phyloP scores from a whole-genome alignment of 1,140 invertebrate species.

The Drosophila ohnishii region DNA sequence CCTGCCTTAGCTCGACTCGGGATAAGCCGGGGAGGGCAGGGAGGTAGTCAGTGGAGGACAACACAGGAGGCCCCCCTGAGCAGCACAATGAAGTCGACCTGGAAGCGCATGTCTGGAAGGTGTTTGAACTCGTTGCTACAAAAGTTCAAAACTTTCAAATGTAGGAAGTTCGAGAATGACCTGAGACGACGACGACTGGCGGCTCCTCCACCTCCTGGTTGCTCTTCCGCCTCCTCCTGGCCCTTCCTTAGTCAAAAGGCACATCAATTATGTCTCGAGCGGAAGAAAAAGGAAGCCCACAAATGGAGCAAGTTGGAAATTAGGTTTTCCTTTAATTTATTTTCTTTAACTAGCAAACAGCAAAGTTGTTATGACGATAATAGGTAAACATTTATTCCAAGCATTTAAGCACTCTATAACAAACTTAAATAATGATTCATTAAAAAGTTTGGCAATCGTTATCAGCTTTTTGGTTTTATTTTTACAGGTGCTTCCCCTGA shows the following conservation, averaged over 20 bases:
- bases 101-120: conserved; percentile 50
- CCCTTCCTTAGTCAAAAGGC: background rate
- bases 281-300: conserved; percentile 20
- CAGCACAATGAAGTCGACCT: conserved; percentile 56
- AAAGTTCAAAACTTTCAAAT: conserved; percentile 60
- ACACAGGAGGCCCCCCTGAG: conserved; percentile 15
- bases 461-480: background rate
- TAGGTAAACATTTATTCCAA: background rate
- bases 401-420: background rate
- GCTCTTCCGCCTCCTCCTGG: background rate
- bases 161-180: conserved; percentile 44
- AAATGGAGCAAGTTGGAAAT: conserved; percentile 19
- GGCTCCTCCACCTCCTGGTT: background rate
- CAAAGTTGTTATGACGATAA: background rate
- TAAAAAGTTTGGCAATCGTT: background rate
- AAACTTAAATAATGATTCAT: conserved; percentile 12
- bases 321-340: background rate
- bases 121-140: conserved; percentile 62
- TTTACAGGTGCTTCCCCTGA: background rate
- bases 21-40: background rate
- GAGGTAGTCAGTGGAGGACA: conserved; percentile 24
- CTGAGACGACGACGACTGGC: conserved; percentile 10
- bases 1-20: conserved; percentile 7
- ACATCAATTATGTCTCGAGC: conserved; percentile 26
- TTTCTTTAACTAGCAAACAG: conserved; percentile 2